A percentile compares a stretch with the other conserved stretches of the same genome.
Evolutionary conservation across 2,797 vertebrate genomes (phyloP).

Genomic region (Rhinoraja longicauda): DNA sequence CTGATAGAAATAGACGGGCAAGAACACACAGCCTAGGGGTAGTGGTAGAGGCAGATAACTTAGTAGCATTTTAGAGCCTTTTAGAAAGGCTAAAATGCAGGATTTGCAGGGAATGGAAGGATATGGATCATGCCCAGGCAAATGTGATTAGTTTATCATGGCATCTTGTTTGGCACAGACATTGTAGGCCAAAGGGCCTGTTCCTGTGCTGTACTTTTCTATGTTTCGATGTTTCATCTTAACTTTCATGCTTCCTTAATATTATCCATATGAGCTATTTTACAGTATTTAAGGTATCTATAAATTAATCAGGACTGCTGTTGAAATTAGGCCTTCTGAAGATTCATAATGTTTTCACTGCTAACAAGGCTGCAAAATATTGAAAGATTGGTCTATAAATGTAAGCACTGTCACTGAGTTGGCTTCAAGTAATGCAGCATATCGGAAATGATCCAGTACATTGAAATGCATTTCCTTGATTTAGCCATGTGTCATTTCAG

Average conservation of each 20-base stretch:
- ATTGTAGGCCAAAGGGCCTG: no score
- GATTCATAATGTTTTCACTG: not conserved
- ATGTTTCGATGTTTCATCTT: not conserved
- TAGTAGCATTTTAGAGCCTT: no score
- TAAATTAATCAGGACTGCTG: not conserved
- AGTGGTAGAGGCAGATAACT: no score
- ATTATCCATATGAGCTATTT: not conserved
- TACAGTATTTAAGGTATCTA: not conserved
- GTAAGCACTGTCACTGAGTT: not conserved
- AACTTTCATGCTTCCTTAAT: not conserved
- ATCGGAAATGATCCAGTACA: not conserved
- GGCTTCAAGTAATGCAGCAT: not conserved
- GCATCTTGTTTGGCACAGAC: no score
- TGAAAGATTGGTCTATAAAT: not conserved
- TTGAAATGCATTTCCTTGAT: not conserved
- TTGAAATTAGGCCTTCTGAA: not conserved
- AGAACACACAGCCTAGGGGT: no score
- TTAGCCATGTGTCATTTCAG: not conserved
- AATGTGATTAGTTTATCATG: no score
- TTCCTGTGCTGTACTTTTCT: no score
- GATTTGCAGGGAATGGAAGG: no score
- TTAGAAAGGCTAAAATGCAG: no score
- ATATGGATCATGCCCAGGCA: no score
- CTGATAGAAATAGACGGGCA: no score
- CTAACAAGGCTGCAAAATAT: not conserved